Conservation (phyloP, 92 coral and sea anemone genomes). For the Isaurus tuberculatus region DNA sequence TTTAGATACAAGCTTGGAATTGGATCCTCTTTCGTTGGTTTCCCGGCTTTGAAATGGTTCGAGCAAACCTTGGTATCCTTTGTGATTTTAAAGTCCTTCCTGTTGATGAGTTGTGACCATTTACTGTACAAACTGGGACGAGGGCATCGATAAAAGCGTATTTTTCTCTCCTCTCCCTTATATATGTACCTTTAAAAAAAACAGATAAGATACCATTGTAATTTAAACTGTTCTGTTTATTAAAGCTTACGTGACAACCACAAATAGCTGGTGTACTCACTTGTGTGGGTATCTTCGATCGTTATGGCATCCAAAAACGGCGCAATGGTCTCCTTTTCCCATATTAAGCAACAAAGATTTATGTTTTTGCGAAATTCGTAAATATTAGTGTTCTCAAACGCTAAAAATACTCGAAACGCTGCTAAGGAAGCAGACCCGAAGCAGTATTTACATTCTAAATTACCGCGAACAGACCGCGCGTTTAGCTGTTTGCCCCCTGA, state of each 20-base stretch:
- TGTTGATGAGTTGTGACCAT: constrained; percentile 54
- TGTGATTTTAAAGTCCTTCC: constrained; percentile 52
- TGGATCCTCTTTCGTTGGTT: constrained; percentile 50
- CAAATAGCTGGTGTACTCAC: constrained; percentile 35
- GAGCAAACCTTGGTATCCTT: constrained; percentile 51
- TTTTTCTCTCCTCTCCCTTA: not conserved
- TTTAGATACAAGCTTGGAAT: constrained; percentile 43
- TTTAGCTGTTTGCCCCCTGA: not conserved
- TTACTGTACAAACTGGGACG: constrained; percentile 28
- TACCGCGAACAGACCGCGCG: too few relatives aligned
- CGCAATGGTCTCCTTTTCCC: constrained; percentile 54
- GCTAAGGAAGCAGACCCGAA: not conserved
- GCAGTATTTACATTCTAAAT: not conserved
- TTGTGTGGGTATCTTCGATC: constrained; percentile 46
- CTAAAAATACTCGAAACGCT: not conserved
- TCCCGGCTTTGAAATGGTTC: constrained; percentile 48
- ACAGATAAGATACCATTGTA: constrained; percentile 20
- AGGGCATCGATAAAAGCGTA: not conserved
- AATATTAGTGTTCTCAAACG: not conserved
- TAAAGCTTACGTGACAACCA: constrained; percentile 45
- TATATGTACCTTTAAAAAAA: constrained; percentile 19
- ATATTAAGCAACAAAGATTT: constrained; percentile 22
- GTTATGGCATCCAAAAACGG: constrained; percentile 55
- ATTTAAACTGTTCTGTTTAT: constrained; percentile 28
- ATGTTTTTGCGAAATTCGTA: not conserved